Evolutionary conservation across 1,140 invertebrate genomes (phyloP), one percentile per base, ranked within the genome.

Genomic region (Scaptomyza graminum): DNA sequence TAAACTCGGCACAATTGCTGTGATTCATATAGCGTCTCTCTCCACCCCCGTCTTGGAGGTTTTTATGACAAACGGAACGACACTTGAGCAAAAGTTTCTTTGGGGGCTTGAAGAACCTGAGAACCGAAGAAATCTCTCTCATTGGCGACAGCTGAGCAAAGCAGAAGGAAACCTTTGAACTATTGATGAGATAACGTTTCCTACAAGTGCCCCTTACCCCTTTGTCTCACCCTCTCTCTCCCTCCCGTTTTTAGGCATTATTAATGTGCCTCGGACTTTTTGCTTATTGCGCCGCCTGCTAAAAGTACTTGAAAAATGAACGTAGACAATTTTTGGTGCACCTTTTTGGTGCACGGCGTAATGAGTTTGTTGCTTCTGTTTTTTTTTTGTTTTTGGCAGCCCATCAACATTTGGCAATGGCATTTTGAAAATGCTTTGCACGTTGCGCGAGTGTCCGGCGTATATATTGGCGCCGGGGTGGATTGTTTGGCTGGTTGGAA

Each of bases 11-110:
- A 72, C 82, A 87, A 85, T 85, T 82, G 82, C 78, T 68, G 82
- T 85, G 83, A 85, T 85, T 85, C 82, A 85, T 87, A 85, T 85
- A 22, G 37, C 12, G 9, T 12, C 41, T 9, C 22, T 11, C 31
- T 37, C 9, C 18, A 22, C 18, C 18, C 18, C 34, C 43, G 64
- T 65, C 72, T 8, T 9, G 31, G 63, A 34, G 31, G 63, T 57
- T 75, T 85, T 85, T 85, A 85, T 87, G 82, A 82, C 82, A 85
- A 85, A 87, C 82, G 82, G 82, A 85, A 85, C n/a, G 81, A 43
- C 71, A 85, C 81, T 85, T 77, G 78, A 85, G 60, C 44, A 22
- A 85, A 87, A 74, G 60, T 87, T 87, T 68, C 68, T 3, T 22
- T 22, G 18, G 18, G 18, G 13, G 70, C 55, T 39, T 39, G 54